phyloP scores from a whole-genome alignment of 2,113 vertebrate genomes.

The Laticauda colubrina region DNA sequence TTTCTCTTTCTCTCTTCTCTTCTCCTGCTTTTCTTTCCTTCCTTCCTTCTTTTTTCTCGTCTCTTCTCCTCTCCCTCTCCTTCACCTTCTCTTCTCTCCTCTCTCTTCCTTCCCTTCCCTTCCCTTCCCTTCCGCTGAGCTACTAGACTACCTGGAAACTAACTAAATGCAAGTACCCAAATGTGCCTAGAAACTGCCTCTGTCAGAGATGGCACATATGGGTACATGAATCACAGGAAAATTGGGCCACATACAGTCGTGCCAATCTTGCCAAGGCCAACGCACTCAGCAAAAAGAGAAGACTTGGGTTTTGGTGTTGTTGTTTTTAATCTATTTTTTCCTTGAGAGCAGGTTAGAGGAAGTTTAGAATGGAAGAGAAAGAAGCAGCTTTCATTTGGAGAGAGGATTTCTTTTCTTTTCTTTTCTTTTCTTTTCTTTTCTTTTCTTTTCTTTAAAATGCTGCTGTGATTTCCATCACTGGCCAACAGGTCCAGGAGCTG shows the following conservation, averaged over 20 bases:
- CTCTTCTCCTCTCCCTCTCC: too few relatives aligned
- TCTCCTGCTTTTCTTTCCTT: too few relatives aligned
- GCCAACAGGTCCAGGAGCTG: not conserved
- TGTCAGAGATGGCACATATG: not conserved
- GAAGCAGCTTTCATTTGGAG: not conserved
- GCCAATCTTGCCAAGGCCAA: not conserved
- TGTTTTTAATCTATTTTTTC: not conserved
- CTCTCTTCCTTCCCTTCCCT: too few relatives aligned
- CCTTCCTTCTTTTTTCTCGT: too few relatives aligned
- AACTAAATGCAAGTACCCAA: not conserved
- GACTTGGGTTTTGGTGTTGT: not conserved
- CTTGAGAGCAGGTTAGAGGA: not conserved
- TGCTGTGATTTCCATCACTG: not conserved
- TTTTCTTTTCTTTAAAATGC: not conserved
- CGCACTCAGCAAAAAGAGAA: not conserved
- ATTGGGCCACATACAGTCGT: not conserved
- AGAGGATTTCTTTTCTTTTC: not conserved
- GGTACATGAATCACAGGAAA: not conserved
- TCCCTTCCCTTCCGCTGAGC: not conserved
- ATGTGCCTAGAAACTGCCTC: not conserved
- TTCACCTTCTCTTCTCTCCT: too few relatives aligned
- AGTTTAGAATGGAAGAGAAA: not conserved
- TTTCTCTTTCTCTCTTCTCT: not conserved
- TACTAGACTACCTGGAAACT: not conserved
- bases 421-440: too few relatives aligned